These are phyloP conservation scores for Xenentodon cancila DNA, from an alignment of 2,797 vertebrate genomes.

Conservation along the genomic window DNA sequence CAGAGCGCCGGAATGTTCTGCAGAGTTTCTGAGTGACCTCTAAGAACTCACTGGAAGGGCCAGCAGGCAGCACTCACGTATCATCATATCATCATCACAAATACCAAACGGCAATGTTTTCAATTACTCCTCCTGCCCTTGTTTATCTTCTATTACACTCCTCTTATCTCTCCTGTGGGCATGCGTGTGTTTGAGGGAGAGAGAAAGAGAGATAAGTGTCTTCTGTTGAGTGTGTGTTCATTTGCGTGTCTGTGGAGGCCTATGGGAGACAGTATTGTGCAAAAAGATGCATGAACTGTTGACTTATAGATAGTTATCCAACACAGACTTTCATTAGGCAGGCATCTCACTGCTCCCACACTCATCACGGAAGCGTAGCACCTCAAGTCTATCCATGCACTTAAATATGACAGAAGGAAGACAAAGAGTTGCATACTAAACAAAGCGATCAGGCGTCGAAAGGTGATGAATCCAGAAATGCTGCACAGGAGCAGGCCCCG, in stretches of 20 bases:
- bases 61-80: conserved; percentile 48
- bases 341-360: conserved; percentile 2
- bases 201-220: not conserved
- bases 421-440: too few relatives aligned
- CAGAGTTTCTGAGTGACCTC: conserved; percentile 66
- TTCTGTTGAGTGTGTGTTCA: not conserved
- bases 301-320: conserved; percentile 18
- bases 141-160: conserved; percentile 48
- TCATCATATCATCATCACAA: conserved; percentile 60
- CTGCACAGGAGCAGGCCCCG: too few relatives aligned
- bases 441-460: too few relatives aligned
- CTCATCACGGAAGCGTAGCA: not conserved
- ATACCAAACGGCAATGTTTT: conserved; percentile 63
- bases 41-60: conserved; percentile 49
- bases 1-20: conserved; percentile 55
- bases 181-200: not conserved
- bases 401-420: not conserved
- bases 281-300: not conserved
- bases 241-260: conserved; percentile 1
- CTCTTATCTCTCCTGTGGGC: conserved; percentile 45
- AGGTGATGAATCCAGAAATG: too few relatives aligned
- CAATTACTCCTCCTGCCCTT: conserved; percentile 56
- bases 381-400: not conserved
- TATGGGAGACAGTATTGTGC: not conserved
- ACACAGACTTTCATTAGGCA: not conserved